Evolutionary conservation across 2,797 vertebrate species (phyloP), one percentile per base, ranked within the genome.

Genomic region (Enoplosus armatus): DNA sequence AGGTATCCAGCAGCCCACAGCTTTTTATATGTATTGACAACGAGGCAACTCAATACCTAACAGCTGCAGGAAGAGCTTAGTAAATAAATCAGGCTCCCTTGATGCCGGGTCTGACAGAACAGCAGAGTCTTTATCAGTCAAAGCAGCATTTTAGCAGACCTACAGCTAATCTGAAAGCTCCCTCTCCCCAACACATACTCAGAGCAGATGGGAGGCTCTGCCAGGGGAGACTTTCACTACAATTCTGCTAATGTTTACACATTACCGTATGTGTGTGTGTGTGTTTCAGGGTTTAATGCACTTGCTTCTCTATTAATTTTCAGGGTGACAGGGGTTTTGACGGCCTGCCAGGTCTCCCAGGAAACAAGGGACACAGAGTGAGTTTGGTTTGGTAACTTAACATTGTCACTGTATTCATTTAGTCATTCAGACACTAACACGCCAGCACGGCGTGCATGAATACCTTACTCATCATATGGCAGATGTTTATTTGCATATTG

Each of bases 311-410:
- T 92, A 61, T 88, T 84, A 88, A 80, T 87, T 87, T 84, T 74
- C 89, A 99, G 97, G 97, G 97, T 37, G 97, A 98, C 80, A 94
- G 97, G 66, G 98, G 97, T 62, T 99, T 98, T 81, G 97, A 98
- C 27, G 98, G 97, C 75, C 93, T 98, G 62, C 96, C 97, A 8
- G 98, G 98, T 87, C 95, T 97, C 84, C 96, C 96, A 22, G 98
- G 98, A 73, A 93, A 97, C 85, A 97, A 98, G 78, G 98, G 98
- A 83, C 96, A 97, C 87, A 94, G 90, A 93, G 98, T 98, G 88
- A 96, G 97, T 93, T 73, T 18, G 53, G 72, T 83, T 67, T 78
- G 56, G 59, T 78, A 61, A 74, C 69, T 72, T 75, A 72, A 87
- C 77, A 79, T 72, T 72, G 67, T 69, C 59, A 29, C 47, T 68